Conservation (phyloP, 2,888 invertebrate species). For the Conops quadrifasciatus region DNA sequence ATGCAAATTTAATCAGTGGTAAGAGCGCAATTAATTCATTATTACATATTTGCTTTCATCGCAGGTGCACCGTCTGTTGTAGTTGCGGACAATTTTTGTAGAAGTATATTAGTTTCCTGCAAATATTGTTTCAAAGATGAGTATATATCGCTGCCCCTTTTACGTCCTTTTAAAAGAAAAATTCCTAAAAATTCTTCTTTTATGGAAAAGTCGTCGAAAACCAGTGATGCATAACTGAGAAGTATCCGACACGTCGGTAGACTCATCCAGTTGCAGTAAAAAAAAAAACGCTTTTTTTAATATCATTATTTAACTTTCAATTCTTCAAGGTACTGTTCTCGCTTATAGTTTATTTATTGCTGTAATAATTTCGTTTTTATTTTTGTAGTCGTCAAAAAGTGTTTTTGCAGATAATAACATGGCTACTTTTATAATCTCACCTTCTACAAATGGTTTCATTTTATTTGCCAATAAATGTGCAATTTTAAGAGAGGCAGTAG, state of each 20-base stretch:
- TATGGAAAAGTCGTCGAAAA: not conserved
- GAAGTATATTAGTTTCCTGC: not conserved
- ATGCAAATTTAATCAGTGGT: too few relatives aligned
- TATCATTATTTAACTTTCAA: not conserved
- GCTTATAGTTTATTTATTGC: not conserved
- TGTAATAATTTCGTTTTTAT: not conserved
- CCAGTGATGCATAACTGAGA: not conserved
- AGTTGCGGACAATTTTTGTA: not conserved
- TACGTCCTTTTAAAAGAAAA: not conserved
- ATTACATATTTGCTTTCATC: not conserved
- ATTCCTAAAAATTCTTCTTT: not conserved
- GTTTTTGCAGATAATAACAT: not conserved
- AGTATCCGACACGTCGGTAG: not conserved
- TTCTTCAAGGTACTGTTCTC: not conserved
- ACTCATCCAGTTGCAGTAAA: not conserved
- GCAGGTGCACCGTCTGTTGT: not conserved
- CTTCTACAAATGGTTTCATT: not conserved
- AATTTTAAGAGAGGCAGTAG: slow-evolving; percentile 6
- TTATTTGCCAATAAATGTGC: slow-evolving; percentile 4
- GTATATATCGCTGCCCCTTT: not conserved
- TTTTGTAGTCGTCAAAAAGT: slow-evolving; percentile 5
- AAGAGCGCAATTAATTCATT: too few relatives aligned
- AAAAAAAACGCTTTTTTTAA: not conserved
- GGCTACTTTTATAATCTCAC: not conserved
- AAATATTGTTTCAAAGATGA: not conserved